Conservation (phyloP, 2,888 invertebrate species). For the Cheilosia grossa region DNA sequence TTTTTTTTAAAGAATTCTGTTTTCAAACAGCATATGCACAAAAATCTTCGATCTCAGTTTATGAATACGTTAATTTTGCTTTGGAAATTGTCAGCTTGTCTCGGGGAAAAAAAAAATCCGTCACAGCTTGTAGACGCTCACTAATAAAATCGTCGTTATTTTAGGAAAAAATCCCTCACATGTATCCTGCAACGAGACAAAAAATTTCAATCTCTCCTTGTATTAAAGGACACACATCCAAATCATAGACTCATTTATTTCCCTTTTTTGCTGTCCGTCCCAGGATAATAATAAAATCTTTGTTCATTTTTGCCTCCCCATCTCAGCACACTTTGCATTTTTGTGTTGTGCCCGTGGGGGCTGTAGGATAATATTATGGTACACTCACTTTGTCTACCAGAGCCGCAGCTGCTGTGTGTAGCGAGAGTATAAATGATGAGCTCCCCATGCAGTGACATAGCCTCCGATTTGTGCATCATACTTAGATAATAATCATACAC, state of each 20-base stretch:
- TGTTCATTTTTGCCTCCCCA: constrained; percentile 25
- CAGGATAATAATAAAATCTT: constrained; percentile 61
- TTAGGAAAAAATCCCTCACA: constrained; percentile 27
- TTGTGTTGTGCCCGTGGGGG: constrained; percentile 32
- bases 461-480: constrained; percentile 52
- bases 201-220: constrained; percentile 2
- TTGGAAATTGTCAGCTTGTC: no score
- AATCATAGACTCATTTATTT: constrained; percentile 28
- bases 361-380: constrained; percentile 43
- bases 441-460: constrained; percentile 23
- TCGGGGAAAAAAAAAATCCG: background rate
- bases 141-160: constrained; percentile 27
- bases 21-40: no score
- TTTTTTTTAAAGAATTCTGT: no score
- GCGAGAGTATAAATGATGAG: constrained; percentile 21
- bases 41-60: no score
- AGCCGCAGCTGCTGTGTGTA: constrained; percentile 4
- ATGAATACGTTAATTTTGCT: no score
- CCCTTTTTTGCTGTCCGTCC: constrained; percentile 17
- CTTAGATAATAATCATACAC: constrained; percentile 63
- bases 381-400: constrained; percentile 41
- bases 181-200: constrained; percentile 1
- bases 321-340: constrained; percentile 44
- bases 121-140: constrained; percentile 1
- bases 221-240: constrained; percentile 13